Percentiles rank a stretch among this genome's conserved stretches.
These are phyloP conservation scores for Ramazzottius varieornatus DNA, from an alignment of 2,888 invertebrate species.

Conservation along the genomic window DNA sequence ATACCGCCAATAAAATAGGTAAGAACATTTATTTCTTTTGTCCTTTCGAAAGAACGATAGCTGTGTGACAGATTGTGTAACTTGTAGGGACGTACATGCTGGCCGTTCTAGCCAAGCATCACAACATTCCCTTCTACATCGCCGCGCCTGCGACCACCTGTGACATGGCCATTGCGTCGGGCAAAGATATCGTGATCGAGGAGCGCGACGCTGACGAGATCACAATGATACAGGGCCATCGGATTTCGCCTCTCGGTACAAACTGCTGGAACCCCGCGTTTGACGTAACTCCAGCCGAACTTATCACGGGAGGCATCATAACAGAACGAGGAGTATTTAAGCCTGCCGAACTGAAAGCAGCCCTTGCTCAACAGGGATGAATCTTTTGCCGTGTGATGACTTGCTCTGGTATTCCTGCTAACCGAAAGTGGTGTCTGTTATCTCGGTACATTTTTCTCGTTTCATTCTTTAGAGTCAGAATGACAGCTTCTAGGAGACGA, in stretches of 20 bases:
- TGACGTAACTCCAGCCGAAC: constrained; percentile 72
- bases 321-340: constrained; percentile 67
- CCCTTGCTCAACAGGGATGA: background rate
- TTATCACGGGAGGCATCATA: constrained; percentile 67
- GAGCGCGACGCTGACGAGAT: constrained; percentile 70
- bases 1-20: constrained; percentile 95
- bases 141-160: constrained; percentile 73
- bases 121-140: constrained; percentile 74
- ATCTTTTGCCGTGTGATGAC: no score
- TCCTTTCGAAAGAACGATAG: no score
- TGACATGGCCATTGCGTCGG: constrained; percentile 47
- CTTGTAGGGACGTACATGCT: constrained; percentile 30
- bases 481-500: no score
- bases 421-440: no score
- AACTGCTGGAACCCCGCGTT: constrained; percentile 94
- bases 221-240: constrained; percentile 57
- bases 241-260: constrained; percentile 66
- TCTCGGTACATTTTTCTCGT: no score
- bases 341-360: constrained; percentile 28
- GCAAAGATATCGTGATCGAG: constrained; percentile 69
- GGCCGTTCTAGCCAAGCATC: constrained; percentile 66
- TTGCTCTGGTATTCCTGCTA: no score
- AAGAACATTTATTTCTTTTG: background rate
- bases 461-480: no score
- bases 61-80: no score